Evolutionary conservation across 2,113 vertebrate genomes (phyloP), one percentile per base, ranked within the genome.

Genomic region (Numenius arquata): DNA sequence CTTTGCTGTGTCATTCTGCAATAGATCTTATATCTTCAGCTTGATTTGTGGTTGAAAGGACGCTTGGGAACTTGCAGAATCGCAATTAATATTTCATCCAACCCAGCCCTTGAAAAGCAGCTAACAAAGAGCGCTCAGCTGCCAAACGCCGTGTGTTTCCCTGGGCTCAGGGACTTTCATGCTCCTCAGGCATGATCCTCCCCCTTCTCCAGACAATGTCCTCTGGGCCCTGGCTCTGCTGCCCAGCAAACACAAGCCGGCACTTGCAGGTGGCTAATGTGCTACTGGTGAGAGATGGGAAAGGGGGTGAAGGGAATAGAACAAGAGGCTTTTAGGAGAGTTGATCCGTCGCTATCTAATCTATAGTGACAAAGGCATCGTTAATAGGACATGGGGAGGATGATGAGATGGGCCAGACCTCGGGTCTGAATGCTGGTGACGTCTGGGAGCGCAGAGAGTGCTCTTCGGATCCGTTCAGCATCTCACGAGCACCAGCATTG

Each of bases 391-490:
- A 19, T 0, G 2, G 45, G 53, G 58, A 85, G 43, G 62, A 27
- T 16, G 77, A 48, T 34, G 68, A 70, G 63, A 40, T 45, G 78
- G 27, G 59, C 41, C 75, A 70, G 88, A 56, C 47, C 81, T 66
- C 0, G 0, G 45, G 29, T 32, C 66, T 75, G 66, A 66, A 10
- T 0, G 1, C 67, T 41, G 29, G 45, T 52, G 71, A 21, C 0
- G 0, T 36, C 53, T 88, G 59, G 53, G 67, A 48, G 29, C 12
- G 12, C 30, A 67, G 38, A 4, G 3, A 2, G 15, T 29, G 41
- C 47, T 86, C 59, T 89, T 55, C 26, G 32, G 40, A 20, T 41
- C 71, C 38, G 7, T 15, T 80, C 86, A 63, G 59, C 9, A 2
- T 21, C 73, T 80, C n/a, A 4, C 1, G 32, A 62, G 58, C 27